Conservation (phyloP, 2,797 vertebrate species). For the Pelochelys cantorii region DNA sequence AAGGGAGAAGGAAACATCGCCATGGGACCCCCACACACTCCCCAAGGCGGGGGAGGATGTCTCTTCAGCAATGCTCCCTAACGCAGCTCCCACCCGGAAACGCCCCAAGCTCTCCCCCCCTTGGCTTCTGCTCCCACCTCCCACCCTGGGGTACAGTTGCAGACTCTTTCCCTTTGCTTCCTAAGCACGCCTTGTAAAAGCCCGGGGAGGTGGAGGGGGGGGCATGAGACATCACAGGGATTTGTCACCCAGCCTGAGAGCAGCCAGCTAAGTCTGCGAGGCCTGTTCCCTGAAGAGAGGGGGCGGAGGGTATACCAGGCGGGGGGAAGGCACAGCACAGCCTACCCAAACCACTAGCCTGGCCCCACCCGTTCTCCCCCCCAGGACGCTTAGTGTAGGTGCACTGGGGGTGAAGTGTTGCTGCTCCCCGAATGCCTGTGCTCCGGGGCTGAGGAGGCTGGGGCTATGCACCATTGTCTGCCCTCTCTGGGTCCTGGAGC, state of each 20-base stretch:
- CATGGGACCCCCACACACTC: accelerated
- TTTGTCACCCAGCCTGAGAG: background rate
- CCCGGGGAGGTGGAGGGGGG: accelerated
- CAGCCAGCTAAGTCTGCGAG: background rate
- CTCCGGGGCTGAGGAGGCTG: no score
- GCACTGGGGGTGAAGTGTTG: no score
- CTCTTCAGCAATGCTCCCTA: background rate
- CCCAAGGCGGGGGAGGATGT: background rate
- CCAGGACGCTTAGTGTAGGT: no score
- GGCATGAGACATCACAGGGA: background rate
- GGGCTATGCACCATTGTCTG: no score
- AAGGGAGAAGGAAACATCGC: background rate
- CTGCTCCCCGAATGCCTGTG: no score
- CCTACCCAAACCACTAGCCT: no score
- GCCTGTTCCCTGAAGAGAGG: background rate
- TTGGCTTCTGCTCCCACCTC: background rate
- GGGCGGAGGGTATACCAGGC: no score
- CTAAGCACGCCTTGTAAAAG: background rate
- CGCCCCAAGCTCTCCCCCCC: background rate
- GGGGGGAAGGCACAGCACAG: no score
- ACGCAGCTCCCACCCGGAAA: background rate
- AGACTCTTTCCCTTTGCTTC: background rate
- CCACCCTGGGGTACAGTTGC: accelerated
- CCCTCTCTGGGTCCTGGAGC: no score
- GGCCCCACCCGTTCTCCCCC: no score